These are phyloP conservation scores for Bos javanicus DNA, from an alignment of 2,113 vertebrate genomes.

Conservation along the genomic window DNA sequence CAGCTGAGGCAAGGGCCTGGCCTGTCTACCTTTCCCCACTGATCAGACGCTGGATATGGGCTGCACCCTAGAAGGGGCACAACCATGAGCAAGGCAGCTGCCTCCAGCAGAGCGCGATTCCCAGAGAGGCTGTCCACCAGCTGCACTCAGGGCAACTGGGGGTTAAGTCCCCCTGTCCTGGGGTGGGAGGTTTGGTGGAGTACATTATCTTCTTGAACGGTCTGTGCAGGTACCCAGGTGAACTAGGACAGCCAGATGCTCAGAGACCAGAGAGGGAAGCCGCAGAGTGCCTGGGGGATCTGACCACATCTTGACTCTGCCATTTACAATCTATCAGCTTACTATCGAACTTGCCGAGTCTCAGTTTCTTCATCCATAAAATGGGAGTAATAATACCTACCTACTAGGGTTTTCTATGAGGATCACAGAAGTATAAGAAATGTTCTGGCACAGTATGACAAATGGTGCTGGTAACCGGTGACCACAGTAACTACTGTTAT, in stretches of 20 bases:
- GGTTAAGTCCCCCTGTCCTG: not conserved
- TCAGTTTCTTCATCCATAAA: not conserved
- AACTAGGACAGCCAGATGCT: not conserved
- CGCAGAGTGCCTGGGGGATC: not conserved
- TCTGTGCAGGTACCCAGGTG: too few relatives aligned
- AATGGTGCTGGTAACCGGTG: not conserved
- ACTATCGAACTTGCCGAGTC: not conserved
- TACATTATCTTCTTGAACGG: not conserved
- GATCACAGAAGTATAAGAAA: not conserved
- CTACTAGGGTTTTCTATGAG: not conserved
- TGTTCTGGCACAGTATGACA: not conserved
- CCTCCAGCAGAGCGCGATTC: not conserved
- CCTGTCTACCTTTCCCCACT: not conserved
- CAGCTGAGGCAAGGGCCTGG: too few relatives aligned
- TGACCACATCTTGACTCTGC: not conserved
- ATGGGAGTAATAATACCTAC: not conserved
- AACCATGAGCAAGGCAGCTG: not conserved
- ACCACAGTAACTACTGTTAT: not conserved
- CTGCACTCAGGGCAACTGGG: not conserved
- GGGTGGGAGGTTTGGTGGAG: not conserved
- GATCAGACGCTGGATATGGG: too few relatives aligned
- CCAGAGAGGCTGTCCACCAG: not conserved
- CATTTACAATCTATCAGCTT: not conserved
- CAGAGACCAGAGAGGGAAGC: not conserved
- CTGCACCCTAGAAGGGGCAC: not conserved